These are phyloP conservation scores for Vulpes lagopus DNA, from an alignment of 2,113 vertebrate genomes.

Conservation along the genomic window DNA sequence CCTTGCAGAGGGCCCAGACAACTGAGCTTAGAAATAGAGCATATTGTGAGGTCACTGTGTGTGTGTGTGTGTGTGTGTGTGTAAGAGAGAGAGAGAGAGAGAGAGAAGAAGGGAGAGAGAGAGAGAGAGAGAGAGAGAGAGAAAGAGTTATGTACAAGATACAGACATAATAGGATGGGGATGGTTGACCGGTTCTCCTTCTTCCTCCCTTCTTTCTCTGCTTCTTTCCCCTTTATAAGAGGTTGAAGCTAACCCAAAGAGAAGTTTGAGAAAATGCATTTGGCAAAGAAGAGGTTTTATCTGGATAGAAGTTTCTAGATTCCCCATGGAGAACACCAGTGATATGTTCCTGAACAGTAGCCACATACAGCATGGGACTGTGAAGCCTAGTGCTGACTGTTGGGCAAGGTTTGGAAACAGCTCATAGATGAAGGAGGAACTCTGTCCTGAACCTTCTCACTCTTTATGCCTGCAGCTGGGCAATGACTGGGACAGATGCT, in stretches of 20 bases:
- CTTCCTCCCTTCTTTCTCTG: neutral
- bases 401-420: neutral
- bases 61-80: neutral
- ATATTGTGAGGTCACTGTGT: fast-evolving
- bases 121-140: too few relatives aligned
- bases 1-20: neutral
- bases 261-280: neutral
- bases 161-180: neutral
- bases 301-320: neutral
- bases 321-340: neutral
- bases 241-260: neutral
- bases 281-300: neutral
- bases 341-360: neutral
- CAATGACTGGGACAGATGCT: neutral
- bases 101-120: too few relatives aligned
- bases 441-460: neutral
- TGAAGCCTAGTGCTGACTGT: neutral
- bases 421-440: neutral
- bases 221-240: neutral
- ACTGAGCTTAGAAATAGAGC: neutral
- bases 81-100: too few relatives aligned
- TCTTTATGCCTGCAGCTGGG: too few relatives aligned
- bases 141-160: neutral
- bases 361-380: neutral
- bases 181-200: neutral